Conservation (phyloP, 1,140 invertebrate species). For the Marisa cornuarietis region DNA sequence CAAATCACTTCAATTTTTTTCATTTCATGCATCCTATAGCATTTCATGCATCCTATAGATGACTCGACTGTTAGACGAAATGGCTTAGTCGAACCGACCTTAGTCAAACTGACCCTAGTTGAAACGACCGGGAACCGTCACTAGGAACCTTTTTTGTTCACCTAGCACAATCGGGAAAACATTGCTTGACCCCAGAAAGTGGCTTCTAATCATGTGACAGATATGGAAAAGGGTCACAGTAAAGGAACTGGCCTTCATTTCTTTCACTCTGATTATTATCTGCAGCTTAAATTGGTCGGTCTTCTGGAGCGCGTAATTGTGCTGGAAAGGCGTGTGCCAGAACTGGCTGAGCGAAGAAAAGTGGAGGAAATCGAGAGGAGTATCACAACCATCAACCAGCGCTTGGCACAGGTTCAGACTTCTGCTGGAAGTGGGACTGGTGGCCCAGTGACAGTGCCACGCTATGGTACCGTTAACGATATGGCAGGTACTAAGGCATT, state of each 20-base stretch:
- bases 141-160: no score
- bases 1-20: no score
- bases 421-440: neutral
- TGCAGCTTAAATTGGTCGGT: conserved; percentile 43
- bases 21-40: no score
- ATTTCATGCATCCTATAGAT: no score
- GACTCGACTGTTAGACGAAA: no score
- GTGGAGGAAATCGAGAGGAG: conserved; percentile 16
- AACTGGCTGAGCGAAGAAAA: conserved; percentile 16
- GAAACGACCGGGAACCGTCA: no score
- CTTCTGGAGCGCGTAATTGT: conserved; percentile 41
- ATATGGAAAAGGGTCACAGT: neutral
- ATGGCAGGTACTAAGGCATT: conserved; percentile 10
- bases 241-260: no score
- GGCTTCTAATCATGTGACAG: no score
- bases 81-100: no score
- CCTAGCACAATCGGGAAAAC: no score
- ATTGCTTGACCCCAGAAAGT: no score
- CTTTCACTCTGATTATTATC: neutral
- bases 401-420: neutral
- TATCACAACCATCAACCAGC: conserved; percentile 34
- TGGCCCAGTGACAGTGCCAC: conserved; percentile 17
- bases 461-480: conserved; percentile 20
- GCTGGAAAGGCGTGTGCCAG: conserved; percentile 37
- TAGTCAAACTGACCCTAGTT: no score